Percentiles rank a stretch among this genome's conserved stretches.
Evolutionary conservation across 2,797 vertebrate species (phyloP).

Genomic region (Phyllotis vaccarum): DNA sequence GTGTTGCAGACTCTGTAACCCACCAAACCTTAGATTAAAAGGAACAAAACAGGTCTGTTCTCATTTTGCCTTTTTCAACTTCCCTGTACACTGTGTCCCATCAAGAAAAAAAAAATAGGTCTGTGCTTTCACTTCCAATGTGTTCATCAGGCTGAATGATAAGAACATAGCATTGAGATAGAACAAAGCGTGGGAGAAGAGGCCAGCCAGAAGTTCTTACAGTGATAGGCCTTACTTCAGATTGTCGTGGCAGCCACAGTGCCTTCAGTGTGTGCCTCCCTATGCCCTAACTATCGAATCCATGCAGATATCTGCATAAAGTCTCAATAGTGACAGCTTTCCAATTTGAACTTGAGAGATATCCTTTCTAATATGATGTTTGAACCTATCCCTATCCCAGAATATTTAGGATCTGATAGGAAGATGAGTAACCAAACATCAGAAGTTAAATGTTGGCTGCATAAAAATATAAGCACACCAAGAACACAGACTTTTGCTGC

Average conservation of each 20-base stretch:
- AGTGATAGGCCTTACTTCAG: not conserved
- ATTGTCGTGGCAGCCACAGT: not conserved
- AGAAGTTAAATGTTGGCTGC: not conserved
- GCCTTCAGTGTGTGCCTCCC: no score
- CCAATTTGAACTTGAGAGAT: not conserved
- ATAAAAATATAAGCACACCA: not conserved
- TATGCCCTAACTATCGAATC: not conserved
- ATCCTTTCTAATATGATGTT: slow-evolving; percentile 11
- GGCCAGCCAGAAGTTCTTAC: not conserved
- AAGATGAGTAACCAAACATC: not conserved
- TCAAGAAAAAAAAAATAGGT: slow-evolving; percentile 57
- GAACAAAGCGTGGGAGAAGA: not conserved
- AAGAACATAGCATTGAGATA: not conserved
- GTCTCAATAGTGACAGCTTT: not conserved
- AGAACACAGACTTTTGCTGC: not conserved
- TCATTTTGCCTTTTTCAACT: slow-evolving; percentile 68
- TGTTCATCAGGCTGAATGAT: not conserved
- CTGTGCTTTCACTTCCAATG: slow-evolving; percentile 68
- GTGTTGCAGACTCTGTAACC: not conserved
- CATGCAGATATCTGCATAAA: not conserved
- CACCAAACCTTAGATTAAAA: slow-evolving; percentile 48
- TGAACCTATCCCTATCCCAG: not conserved
- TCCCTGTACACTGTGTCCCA: slow-evolving; percentile 63
- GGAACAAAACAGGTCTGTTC: slow-evolving; percentile 68
- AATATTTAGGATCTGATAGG: not conserved